phyloP scores from a whole-genome alignment of 2,888 invertebrate species.

The Cephus sareptanus region DNA sequence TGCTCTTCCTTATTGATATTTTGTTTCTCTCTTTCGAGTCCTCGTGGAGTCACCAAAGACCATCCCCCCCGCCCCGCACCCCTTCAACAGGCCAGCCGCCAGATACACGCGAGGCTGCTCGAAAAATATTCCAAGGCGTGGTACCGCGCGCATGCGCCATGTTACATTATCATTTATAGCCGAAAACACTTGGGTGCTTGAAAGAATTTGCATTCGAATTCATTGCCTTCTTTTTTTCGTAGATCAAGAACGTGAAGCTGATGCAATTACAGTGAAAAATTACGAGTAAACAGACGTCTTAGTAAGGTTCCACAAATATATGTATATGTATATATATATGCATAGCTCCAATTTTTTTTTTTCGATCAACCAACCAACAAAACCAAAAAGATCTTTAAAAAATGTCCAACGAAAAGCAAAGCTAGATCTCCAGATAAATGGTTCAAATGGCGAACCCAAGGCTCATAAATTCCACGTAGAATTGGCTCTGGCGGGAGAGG shows the following conservation, averaged over 20 bases:
- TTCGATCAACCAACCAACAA: background rate
- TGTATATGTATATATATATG: no score
- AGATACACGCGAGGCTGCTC: background rate
- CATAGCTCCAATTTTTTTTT: background rate
- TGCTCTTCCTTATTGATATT: background rate
- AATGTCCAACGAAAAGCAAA: background rate
- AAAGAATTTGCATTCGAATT: background rate
- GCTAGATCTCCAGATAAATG: background rate
- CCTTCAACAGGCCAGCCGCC: background rate
- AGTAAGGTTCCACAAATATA: background rate
- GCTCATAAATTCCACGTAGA: background rate
- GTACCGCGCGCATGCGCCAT: background rate
- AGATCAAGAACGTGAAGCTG: background rate
- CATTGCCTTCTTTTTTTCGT: background rate
- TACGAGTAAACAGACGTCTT: background rate
- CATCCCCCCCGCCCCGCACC: fast-evolving
- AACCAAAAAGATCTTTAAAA: background rate
- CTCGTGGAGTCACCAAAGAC: background rate
- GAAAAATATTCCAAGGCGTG: conserved; percentile 4
- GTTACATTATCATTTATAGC: conserved; percentile 1
- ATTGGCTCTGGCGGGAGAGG: background rate
- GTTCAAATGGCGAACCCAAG: background rate
- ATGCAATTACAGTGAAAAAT: background rate
- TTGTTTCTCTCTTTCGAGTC: background rate
- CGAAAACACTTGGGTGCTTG: background rate